These are phyloP conservation scores for Taurulus bubalis DNA, from an alignment of 2,113 vertebrate species.

Conservation along the genomic window DNA sequence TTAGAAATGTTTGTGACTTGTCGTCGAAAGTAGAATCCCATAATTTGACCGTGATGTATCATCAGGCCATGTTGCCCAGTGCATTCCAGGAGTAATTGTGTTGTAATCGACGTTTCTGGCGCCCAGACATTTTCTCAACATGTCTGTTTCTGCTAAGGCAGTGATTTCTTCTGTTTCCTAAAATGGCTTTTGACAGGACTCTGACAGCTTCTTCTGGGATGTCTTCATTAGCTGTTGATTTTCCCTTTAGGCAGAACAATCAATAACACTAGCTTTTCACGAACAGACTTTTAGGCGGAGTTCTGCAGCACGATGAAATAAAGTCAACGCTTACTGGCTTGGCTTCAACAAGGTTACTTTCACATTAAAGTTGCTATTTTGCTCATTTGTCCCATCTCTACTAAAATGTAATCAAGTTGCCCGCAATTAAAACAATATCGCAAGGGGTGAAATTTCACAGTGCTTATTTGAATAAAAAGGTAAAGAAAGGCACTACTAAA, in stretches of 20 bases:
- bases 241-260: slow-evolving; percentile 31
- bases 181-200: slow-evolving; percentile 33
- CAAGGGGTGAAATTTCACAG: background rate
- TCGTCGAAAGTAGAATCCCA: background rate
- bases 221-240: slow-evolving; percentile 33
- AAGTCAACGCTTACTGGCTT: background rate
- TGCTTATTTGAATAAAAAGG: background rate
- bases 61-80: background rate
- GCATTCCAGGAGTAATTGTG: background rate
- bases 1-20: background rate
- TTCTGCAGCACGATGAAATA: background rate
- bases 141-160: background rate
- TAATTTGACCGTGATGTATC: background rate
- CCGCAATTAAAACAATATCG: background rate
- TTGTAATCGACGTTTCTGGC: background rate
- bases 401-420: background rate
- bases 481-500: background rate
- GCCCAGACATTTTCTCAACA: background rate
- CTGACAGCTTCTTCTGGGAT: background rate
- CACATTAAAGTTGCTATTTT: background rate
- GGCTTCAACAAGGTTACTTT: background rate
- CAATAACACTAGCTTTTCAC: slow-evolving; percentile 17
- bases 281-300: background rate
- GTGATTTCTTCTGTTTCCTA: background rate
- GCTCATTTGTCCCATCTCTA: background rate